These are phyloP conservation scores for Scolanthus callimorphus DNA, from an alignment of 92 coral and sea anemone species.

Conservation along the genomic window DNA sequence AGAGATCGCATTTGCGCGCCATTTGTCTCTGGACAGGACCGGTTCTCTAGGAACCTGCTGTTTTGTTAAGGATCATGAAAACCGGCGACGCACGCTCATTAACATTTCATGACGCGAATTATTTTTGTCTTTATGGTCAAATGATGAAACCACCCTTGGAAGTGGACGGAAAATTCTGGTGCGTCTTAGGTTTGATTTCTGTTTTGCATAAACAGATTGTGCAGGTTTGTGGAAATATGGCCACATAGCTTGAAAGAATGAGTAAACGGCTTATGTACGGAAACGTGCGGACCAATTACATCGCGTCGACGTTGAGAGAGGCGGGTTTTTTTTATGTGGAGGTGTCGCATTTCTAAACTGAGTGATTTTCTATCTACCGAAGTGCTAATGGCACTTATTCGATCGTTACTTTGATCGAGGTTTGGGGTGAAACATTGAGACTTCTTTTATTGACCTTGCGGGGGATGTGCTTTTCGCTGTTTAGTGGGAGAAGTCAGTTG, in stretches of 20 bases:
- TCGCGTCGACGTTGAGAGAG: too few relatives aligned
- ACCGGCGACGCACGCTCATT: slow-evolving; percentile 15
- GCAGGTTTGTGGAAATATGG: too few relatives aligned
- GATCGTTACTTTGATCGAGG: slow-evolving; percentile 8
- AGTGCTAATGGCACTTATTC: slow-evolving; percentile 26
- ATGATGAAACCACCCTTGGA: slow-evolving; percentile 29
- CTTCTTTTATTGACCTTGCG: slow-evolving; percentile 15
- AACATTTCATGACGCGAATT: slow-evolving; percentile 23
- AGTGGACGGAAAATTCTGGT: slow-evolving; percentile 1
- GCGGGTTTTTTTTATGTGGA: background rate
- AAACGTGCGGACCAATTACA: too few relatives aligned
- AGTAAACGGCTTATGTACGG: too few relatives aligned
- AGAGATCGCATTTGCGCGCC: background rate
- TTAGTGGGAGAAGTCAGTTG: too few relatives aligned
- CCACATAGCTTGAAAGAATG: too few relatives aligned
- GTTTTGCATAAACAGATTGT: too few relatives aligned
- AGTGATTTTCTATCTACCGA: slow-evolving; percentile 13
- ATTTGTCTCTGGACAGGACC: background rate
- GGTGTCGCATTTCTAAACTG: slow-evolving; percentile 23
- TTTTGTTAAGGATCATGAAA: background rate
- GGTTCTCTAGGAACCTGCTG: background rate
- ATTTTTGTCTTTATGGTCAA: slow-evolving; percentile 14
- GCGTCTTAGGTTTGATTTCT: too few relatives aligned
- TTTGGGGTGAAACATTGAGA: slow-evolving; percentile 14
- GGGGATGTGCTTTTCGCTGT: too few relatives aligned